Evolutionary conservation across 2,888 invertebrate species (phyloP).

Genomic region (Sepioteuthis lessoniana): DNA sequence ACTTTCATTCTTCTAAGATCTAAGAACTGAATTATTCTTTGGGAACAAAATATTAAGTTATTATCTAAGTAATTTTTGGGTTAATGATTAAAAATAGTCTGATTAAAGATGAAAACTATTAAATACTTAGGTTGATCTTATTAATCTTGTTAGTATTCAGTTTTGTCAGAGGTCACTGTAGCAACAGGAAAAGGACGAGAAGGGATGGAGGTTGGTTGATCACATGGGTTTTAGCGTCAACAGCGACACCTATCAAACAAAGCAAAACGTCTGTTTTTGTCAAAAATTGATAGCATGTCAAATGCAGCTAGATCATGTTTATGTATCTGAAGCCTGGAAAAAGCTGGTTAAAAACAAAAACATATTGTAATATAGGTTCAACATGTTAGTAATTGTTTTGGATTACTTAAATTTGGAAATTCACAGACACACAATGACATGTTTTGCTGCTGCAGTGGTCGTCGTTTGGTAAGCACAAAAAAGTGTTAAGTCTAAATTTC

Average conservation of each 20-base stretch:
- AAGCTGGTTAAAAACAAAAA: not conserved
- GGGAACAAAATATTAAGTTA: too few relatives aligned
- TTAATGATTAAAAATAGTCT: not conserved
- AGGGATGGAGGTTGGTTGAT: not conserved
- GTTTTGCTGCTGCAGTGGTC: not conserved
- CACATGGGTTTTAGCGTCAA: not conserved
- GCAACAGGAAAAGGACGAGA: not conserved
- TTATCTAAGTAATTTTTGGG: not conserved
- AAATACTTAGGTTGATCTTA: not conserved
- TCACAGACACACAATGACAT: constrained; percentile 9
- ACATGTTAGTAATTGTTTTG: not conserved
- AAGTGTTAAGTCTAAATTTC: too few relatives aligned
- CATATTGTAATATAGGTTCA: not conserved
- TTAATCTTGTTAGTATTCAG: not conserved
- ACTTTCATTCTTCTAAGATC: too few relatives aligned
- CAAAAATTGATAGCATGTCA: not conserved
- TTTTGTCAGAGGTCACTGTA: not conserved
- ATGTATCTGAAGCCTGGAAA: not conserved
- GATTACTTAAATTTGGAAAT: not conserved
- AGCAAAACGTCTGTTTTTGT: not conserved
- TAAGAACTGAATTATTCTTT: too few relatives aligned
- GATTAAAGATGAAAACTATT: not conserved
- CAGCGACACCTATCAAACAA: not conserved
- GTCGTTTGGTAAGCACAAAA: not conserved
- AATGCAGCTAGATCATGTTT: not conserved